Evolutionary conservation across 2,113 vertebrate species (phyloP).

Genomic region (Cepphus grylle): DNA sequence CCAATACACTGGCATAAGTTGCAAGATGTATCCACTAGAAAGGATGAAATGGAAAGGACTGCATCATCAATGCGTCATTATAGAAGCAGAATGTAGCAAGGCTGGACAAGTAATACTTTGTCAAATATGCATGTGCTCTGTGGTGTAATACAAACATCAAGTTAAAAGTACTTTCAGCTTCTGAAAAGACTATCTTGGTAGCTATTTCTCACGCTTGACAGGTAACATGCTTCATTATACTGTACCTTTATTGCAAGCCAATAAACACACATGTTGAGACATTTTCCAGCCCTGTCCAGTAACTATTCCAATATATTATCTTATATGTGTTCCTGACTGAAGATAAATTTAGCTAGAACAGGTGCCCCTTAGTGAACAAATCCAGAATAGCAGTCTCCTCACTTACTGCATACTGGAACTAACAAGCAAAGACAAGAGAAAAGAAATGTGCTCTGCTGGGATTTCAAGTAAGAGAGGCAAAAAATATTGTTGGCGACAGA

Average conservation of each 20-base stretch:
- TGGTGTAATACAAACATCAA: background rate
- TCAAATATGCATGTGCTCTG: accelerated
- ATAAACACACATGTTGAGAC: background rate
- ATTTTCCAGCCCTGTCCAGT: background rate
- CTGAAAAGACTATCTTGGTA: background rate
- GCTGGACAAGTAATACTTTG: background rate
- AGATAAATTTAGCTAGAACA: background rate
- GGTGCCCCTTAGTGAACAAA: constrained; percentile 57
- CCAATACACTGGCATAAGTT: background rate
- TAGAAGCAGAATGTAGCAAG: background rate
- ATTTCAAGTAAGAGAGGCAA: background rate
- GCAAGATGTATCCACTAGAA: background rate
- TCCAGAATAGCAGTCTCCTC: constrained; percentile 36
- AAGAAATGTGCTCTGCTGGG: background rate
- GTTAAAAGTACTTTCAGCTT: background rate
- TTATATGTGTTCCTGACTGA: background rate
- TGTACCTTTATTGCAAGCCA: background rate
- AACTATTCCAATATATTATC: background rate
- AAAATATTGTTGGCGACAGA: background rate
- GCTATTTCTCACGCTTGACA: background rate
- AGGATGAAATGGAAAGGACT: background rate
- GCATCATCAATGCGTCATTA: background rate
- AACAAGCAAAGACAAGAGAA: background rate
- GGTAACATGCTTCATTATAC: background rate
- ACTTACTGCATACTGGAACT: background rate